phyloP scores from a whole-genome alignment of 2,113 vertebrate species.

The Drymodes brunneopygia region DNA sequence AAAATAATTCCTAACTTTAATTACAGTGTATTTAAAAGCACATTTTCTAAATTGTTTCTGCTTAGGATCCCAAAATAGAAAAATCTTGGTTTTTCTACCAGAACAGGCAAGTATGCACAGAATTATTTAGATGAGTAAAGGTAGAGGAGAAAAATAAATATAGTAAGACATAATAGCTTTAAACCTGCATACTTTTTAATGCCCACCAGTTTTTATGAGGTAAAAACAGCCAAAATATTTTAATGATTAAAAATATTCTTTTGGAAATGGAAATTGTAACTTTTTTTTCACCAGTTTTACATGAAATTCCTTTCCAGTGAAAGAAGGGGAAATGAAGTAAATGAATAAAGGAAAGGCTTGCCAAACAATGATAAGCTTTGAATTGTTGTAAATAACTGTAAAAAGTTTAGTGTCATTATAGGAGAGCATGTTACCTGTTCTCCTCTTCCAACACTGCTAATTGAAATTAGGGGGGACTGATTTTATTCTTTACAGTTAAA shows the following conservation, averaged over 20 bases:
- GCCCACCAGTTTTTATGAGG: neutral
- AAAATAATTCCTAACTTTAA: neutral
- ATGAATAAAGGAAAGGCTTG: neutral
- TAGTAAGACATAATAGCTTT: neutral
- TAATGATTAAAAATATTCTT: neutral
- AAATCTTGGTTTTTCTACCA: neutral
- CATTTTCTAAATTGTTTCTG: neutral
- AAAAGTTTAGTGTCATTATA: neutral
- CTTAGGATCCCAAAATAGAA: neutral
- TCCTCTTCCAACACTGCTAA: neutral
- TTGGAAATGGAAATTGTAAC: neutral
- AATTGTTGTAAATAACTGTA: neutral
- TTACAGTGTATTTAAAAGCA: neutral
- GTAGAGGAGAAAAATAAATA: neutral
- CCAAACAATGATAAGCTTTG: neutral
- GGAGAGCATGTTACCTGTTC: neutral
- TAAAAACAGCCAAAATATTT: neutral
- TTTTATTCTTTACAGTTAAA: neutral
- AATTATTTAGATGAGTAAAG: neutral
- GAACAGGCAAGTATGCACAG: neutral
- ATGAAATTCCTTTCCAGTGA: neutral
- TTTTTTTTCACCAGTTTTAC: neutral
- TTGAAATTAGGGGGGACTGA: neutral
- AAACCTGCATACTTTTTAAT: neutral
- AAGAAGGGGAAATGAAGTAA: slow-evolving; percentile 9